A percentile compares a stretch with the other conserved stretches of the same genome.
These are phyloP conservation scores for Ischnura elegans DNA, from an alignment of 2,888 invertebrate species.

Conservation along the genomic window DNA sequence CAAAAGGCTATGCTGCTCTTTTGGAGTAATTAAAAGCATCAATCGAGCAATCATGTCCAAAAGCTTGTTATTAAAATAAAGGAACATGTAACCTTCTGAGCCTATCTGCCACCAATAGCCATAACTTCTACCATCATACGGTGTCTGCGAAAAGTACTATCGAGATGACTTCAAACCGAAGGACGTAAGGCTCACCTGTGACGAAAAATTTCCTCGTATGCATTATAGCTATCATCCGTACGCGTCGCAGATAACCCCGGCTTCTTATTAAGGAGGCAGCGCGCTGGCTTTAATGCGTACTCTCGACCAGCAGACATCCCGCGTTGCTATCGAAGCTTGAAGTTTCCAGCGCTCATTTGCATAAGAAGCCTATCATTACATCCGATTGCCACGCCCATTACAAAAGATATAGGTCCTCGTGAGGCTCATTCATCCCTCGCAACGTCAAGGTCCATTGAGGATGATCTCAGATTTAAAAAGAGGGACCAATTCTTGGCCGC, in stretches of 20 bases:
- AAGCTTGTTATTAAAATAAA: not conserved
- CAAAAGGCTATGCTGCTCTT: not conserved
- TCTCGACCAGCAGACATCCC: not conserved
- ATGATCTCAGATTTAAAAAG: constrained; percentile 17
- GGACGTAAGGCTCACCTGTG: not conserved
- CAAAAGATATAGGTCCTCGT: not conserved
- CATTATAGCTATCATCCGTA: not conserved
- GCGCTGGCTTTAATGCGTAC: not conserved
- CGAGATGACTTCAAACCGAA: not conserved
- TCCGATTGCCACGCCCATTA: constrained; percentile 47
- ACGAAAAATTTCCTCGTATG: not conserved
- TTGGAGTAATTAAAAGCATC: not conserved
- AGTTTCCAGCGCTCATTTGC: constrained; percentile 36
- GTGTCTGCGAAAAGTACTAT: not conserved
- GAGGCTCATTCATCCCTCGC: not conserved
- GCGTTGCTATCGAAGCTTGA: not conserved
- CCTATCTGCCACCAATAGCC: not conserved
- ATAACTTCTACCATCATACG: not conserved
- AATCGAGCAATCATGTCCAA: not conserved
- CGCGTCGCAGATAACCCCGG: not conserved
- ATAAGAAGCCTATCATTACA: constrained; percentile 55
- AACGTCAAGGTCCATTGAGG: constrained; percentile 7
- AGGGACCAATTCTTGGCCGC: not conserved
- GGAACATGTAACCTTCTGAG: not conserved
- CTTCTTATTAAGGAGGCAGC: not conserved